phyloP scores from a whole-genome alignment of 2,888 invertebrate species.

The Acronicta leporina region DNA sequence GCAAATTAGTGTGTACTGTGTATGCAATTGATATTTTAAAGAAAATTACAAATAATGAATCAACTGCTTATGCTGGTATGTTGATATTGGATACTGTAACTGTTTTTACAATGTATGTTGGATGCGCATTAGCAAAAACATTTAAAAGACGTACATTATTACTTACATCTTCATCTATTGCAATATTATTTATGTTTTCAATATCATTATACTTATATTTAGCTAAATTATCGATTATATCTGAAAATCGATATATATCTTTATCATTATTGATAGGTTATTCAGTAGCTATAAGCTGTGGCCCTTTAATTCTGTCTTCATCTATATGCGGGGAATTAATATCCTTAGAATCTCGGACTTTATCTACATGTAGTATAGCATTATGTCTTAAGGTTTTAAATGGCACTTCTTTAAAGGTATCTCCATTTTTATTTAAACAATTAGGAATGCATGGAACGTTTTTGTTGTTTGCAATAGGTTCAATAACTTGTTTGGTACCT shows the following conservation, averaged over 20 bases:
- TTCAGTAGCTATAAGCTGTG: slow-evolving; percentile 60
- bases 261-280: slow-evolving; percentile 23
- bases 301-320: slow-evolving; percentile 62
- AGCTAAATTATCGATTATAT: slow-evolving; percentile 19
- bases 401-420: slow-evolving; percentile 56
- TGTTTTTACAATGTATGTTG: slow-evolving; percentile 60
- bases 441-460: slow-evolving; percentile 59
- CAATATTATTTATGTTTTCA: slow-evolving; percentile 43
- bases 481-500: slow-evolving; percentile 42
- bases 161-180: slow-evolving; percentile 47
- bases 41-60: slow-evolving; percentile 55
- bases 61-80: slow-evolving; percentile 63
- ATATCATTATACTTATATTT: slow-evolving; percentile 35
- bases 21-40: slow-evolving; percentile 64
- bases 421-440: slow-evolving; percentile 52
- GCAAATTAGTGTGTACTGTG: slow-evolving; percentile 40
- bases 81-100: slow-evolving; percentile 65
- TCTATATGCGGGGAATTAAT: slow-evolving; percentile 60
- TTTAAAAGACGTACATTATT: slow-evolving; percentile 56
- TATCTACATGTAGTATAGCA: slow-evolving; percentile 42
- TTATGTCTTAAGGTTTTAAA: slow-evolving; percentile 36
- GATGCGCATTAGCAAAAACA: slow-evolving; percentile 54
- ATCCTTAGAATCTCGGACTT: slow-evolving; percentile 49
- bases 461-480: slow-evolving; percentile 54
- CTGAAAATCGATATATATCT: slow-evolving; percentile 31